Conservation (phyloP, 2,113 vertebrate species). For the Oxygymnocypris stewartii region DNA sequence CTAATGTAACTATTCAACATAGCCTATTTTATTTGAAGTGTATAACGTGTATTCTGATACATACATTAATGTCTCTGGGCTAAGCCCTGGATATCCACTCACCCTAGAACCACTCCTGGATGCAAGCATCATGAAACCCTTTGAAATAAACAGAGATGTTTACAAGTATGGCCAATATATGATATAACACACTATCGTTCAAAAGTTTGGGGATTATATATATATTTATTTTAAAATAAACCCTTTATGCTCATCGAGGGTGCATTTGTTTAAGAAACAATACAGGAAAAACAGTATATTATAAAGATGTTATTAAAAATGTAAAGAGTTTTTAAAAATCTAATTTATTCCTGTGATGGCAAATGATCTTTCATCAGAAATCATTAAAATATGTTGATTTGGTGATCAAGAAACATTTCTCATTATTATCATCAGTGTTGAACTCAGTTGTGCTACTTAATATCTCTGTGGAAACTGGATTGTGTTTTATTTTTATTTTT, state of each 20-base stretch:
- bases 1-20: too few species aligned
- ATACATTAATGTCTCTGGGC: too few species aligned
- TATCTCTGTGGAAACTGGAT: neutral
- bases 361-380: neutral
- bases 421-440: neutral
- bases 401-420: neutral
- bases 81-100: too few species aligned
- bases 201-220: neutral
- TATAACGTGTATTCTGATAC: too few species aligned
- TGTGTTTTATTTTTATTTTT: too few species aligned
- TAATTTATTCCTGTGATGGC: neutral
- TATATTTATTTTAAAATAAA: neutral
- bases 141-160: neutral
- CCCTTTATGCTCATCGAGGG: neutral
- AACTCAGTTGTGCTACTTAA: neutral
- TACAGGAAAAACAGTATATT: neutral
- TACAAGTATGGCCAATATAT: neutral
- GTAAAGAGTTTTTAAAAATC: too few species aligned
- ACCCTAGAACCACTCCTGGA: neutral
- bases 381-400: neutral
- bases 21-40: too few species aligned
- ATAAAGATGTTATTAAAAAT: neutral
- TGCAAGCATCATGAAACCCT: neutral
- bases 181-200: neutral
- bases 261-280: neutral